Evolutionary conservation across 1,140 invertebrate genomes (phyloP).

Genomic region (Tetramorium parvispinum): DNA sequence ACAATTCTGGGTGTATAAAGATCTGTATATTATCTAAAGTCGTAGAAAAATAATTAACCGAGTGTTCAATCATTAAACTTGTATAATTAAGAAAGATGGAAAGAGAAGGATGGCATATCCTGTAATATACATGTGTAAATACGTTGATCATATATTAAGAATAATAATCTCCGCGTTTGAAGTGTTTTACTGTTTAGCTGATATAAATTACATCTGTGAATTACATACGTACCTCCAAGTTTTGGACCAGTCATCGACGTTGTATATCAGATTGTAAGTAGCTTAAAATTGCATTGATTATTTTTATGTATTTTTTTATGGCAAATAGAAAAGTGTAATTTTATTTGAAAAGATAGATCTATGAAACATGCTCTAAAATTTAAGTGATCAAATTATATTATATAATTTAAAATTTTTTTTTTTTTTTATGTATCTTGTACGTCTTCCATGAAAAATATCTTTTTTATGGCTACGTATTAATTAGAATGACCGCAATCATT

Average conservation of each 20-base stretch:
- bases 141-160: conserved; percentile 24
- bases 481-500: background rate
- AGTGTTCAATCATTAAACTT: conserved; percentile 46
- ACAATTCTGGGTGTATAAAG: conserved; percentile 26
- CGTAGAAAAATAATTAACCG: conserved; percentile 19
- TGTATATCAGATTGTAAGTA: background rate
- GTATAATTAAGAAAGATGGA: conserved; percentile 24
- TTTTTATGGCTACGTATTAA: background rate
- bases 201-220: background rate
- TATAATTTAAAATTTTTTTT: background rate
- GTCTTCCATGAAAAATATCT: background rate
- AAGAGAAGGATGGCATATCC: background rate
- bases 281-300: background rate
- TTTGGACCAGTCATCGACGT: background rate
- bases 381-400: background rate
- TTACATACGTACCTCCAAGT: background rate
- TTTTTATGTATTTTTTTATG: background rate
- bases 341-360: background rate
- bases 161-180: conserved; percentile 34
- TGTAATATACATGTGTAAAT: conserved; percentile 47
- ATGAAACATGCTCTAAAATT: background rate
- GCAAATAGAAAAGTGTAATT: background rate
- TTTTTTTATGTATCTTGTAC: background rate
- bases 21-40: conserved; percentile 28
- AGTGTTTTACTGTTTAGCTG: conserved; percentile 18